Conservation (phyloP, 2,113 vertebrate species). For the Otolemur garnettii region DNA sequence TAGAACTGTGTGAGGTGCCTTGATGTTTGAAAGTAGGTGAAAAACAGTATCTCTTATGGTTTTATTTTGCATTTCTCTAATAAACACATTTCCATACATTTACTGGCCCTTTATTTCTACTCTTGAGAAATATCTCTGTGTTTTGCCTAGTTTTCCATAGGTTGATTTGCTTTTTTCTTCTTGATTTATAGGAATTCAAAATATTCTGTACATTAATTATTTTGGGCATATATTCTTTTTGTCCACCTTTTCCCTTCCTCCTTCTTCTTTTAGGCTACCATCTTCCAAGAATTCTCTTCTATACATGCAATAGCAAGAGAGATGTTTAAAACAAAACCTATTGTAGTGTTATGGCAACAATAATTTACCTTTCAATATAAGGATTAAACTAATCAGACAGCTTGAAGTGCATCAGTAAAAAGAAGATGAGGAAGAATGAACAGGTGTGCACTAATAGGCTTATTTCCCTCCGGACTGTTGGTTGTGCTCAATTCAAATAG, state of each 20-base stretch:
- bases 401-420: background rate
- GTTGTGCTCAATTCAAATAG: background rate
- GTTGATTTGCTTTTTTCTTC: background rate
- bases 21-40: background rate
- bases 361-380: background rate
- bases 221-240: background rate
- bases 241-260: background rate
- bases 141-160: background rate
- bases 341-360: background rate
- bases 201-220: background rate
- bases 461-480: background rate
- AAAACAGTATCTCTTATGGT: background rate
- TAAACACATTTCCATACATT: background rate
- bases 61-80: background rate
- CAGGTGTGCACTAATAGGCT: background rate
- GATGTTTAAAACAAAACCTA: background rate
- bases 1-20: background rate
- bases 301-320: background rate
- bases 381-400: background rate
- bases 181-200: background rate
- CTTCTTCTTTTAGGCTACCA: background rate
- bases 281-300: background rate
- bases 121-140: background rate
- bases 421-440: background rate
- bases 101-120: background rate